Percentiles rank a stretch among this genome's conserved stretches.
These are phyloP conservation scores for Spinus olivaceus DNA, from an alignment of 2,797 vertebrate species.

Conservation along the genomic window DNA sequence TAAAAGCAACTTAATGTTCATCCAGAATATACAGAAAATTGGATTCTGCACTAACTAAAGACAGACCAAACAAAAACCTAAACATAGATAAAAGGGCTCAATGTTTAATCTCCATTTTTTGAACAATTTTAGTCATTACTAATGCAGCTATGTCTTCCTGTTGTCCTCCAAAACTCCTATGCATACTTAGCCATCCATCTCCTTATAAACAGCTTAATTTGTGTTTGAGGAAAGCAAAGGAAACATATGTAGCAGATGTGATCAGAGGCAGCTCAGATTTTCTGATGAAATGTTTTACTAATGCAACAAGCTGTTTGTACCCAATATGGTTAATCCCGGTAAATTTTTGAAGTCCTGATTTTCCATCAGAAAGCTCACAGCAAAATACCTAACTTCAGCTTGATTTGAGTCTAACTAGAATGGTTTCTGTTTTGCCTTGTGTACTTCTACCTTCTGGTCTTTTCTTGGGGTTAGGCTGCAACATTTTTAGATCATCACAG, in stretches of 20 bases:
- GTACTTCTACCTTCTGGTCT: not conserved
- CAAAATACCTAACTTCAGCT: not conserved
- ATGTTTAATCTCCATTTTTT: not conserved
- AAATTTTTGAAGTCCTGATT: not conserved
- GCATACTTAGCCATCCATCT: not conserved
- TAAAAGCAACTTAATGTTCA: not conserved
- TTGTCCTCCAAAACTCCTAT: not conserved
- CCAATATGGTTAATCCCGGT: not conserved
- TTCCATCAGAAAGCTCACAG: not conserved
- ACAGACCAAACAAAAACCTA: not conserved
- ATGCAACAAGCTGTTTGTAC: not conserved
- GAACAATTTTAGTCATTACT: not conserved
- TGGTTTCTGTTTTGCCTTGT: not conserved
- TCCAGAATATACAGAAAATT: not conserved
- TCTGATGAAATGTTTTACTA: not conserved
- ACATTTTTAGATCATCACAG: not conserved
- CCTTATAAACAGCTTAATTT: not conserved
- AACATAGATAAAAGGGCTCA: not conserved
- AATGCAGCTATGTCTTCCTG: not conserved
- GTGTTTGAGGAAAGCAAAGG: not conserved
- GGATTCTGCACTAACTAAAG: not conserved
- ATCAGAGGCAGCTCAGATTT: not conserved
- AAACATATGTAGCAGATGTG: not conserved
- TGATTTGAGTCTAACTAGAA: not conserved
- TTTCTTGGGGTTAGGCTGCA: not conserved